Evolutionary conservation across 2,888 invertebrate genomes (phyloP), one percentile per base, ranked within the genome.

Genomic region (Catocala sponsa): DNA sequence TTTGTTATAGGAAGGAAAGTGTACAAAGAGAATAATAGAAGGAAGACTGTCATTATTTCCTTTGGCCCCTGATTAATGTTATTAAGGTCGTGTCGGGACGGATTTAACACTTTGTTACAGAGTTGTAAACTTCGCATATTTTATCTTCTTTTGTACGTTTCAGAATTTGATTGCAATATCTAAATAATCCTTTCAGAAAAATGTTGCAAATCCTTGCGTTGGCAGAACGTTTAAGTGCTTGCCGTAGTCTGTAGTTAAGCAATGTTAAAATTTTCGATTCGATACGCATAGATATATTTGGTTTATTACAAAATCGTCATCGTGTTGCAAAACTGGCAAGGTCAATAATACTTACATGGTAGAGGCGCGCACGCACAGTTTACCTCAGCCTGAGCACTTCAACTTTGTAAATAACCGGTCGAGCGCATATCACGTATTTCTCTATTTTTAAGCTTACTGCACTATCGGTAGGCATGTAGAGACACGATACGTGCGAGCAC

Each of bases 381-480:
- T 78, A 79, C 79, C 75, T 78, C 63, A 74, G 63, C 62, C 74
- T 73, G 74, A 74, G 76, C 75, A 63, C 57, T 72, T 68, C 57
- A 65, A 70, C 65, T 65, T 72, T 56, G 62, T 66, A 60, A 71
- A 60, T 52, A 70, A 78, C 78, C 75, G 68, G 76, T 73, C 70
- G 74, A 58, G 61, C 72, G 62, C 70, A 72, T 71, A 76, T 71
- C 79, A 80, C 77, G 78, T 79, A 78, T 76, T 78, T 72, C 68
- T 70, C 76, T 65, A 67, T 67, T 73, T 70, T 68, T 60, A 69
- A 61, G 60, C 53, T 68, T 74, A 76, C 78, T 67, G 70, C 73
- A 76, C 62, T 66, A 55, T 58, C 52, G 6, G 33, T 38, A 38
- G 44, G 52, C 56, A 51, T 11, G 57, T 48, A 60, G 61, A 63